Conservation (phyloP, 2,113 vertebrate species). For the Cyphomyrus discorhynchus region DNA sequence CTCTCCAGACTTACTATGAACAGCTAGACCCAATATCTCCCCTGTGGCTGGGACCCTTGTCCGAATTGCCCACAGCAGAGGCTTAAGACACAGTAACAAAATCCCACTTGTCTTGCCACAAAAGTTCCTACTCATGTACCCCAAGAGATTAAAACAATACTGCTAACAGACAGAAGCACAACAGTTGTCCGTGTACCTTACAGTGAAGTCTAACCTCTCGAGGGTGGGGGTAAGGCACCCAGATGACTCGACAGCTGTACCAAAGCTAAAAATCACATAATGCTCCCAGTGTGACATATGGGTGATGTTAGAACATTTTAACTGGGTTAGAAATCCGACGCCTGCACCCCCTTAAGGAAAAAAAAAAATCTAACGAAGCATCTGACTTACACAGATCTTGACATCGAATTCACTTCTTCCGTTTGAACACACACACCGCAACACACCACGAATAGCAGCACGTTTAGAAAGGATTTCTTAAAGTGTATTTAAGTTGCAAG, state of each 20-base stretch:
- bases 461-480: neutral
- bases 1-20: slow-evolving; percentile 59
- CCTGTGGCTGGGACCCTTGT: slow-evolving; percentile 14
- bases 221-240: slow-evolving; percentile 11
- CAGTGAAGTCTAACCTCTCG: neutral
- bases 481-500: neutral
- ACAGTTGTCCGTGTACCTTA: neutral
- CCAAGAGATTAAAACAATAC: neutral
- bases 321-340: neutral
- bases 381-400: neutral
- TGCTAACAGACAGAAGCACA: neutral
- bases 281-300: neutral
- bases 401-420: neutral
- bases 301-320: neutral
- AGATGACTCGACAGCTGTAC: neutral
- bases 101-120: neutral
- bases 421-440: neutral
- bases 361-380: neutral
- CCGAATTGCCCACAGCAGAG: neutral
- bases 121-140: neutral
- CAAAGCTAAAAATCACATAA: neutral
- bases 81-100: neutral
- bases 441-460: neutral
- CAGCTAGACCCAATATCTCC: slow-evolving; percentile 49
- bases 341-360: neutral